A percentile compares a stretch with the other conserved stretches of the same genome.
These are phyloP conservation scores for Andrena camellia DNA, from an alignment of 2,888 invertebrate genomes.

Conservation along the genomic window DNA sequence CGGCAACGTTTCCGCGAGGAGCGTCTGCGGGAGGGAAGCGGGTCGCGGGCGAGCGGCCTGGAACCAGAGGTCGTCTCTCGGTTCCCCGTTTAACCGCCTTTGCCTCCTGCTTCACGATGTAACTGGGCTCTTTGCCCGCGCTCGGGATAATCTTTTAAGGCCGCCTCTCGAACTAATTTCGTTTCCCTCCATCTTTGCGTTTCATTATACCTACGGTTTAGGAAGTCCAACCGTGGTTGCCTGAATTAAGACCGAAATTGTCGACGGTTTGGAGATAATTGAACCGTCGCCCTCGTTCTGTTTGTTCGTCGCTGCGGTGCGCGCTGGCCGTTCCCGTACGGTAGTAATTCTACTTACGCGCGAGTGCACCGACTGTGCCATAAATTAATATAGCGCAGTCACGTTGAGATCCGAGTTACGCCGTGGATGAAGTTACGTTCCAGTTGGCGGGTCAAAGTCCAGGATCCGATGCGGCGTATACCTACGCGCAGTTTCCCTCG, in stretches of 20 bases:
- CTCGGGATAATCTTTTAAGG: slow-evolving; percentile 44
- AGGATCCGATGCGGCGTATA: too few relatives aligned
- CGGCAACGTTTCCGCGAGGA: slow-evolving; percentile 23
- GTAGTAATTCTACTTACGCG: too few relatives aligned
- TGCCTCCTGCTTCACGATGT: slow-evolving; percentile 47
- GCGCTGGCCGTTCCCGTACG: too few relatives aligned
- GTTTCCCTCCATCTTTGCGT: slow-evolving; percentile 29
- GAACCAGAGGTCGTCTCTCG: slow-evolving; percentile 18
- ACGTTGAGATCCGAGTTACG: too few relatives aligned
- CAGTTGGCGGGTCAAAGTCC: too few relatives aligned
- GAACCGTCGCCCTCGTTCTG: background rate
- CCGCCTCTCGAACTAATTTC: slow-evolving; percentile 54
- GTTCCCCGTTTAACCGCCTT: slow-evolving; percentile 45
- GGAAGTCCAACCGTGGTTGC: background rate
- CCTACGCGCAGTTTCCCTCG: too few relatives aligned
- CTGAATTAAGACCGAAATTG: slow-evolving; percentile 6
- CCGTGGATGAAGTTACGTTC: too few relatives aligned
- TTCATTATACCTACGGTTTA: slow-evolving; percentile 28
- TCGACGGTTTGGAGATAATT: background rate
- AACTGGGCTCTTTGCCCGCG: slow-evolving; percentile 54
- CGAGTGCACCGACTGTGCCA: too few relatives aligned
- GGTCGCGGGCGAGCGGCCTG: slow-evolving; percentile 22
- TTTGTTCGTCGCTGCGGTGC: background rate
- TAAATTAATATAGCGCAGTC: too few relatives aligned
- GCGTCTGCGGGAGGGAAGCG: slow-evolving; percentile 5